These are phyloP conservation scores for Neotragus pygmaeus DNA, from an alignment of 2,113 vertebrate genomes.

Conservation along the genomic window DNA sequence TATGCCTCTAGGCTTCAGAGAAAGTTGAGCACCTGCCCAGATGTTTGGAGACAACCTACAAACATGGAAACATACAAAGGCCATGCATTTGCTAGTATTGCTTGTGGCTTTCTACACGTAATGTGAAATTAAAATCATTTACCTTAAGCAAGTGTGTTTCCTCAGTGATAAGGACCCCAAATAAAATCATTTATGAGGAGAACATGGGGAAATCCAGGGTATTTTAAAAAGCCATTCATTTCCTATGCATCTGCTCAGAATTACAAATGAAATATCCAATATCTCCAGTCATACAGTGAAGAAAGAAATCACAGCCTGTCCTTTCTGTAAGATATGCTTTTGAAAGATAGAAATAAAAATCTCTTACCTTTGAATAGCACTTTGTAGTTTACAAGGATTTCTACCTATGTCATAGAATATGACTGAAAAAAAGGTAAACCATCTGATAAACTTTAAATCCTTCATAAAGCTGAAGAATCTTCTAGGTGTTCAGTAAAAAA, in stretches of 20 bases:
- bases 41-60: conserved; percentile 15
- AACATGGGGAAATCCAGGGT: background rate
- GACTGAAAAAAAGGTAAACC: background rate
- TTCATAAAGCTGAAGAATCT: background rate
- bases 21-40: background rate
- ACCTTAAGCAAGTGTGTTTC: background rate
- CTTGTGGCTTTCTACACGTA: background rate
- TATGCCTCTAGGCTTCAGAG: background rate
- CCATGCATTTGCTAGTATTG: background rate
- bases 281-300: background rate
- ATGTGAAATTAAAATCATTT: background rate
- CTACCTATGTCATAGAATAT: background rate
- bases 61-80: background rate
- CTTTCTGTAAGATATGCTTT: background rate
- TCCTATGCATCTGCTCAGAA: background rate
- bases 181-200: background rate
- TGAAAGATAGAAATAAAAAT: background rate
- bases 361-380: background rate
- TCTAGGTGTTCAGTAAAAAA: background rate
- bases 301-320: background rate
- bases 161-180: background rate
- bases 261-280: background rate
- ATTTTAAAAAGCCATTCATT: background rate
- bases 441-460: background rate
- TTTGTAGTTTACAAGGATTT: background rate